phyloP scores from a whole-genome alignment of 2,888 invertebrate genomes.

The Petrolisthes manimaculis region DNA sequence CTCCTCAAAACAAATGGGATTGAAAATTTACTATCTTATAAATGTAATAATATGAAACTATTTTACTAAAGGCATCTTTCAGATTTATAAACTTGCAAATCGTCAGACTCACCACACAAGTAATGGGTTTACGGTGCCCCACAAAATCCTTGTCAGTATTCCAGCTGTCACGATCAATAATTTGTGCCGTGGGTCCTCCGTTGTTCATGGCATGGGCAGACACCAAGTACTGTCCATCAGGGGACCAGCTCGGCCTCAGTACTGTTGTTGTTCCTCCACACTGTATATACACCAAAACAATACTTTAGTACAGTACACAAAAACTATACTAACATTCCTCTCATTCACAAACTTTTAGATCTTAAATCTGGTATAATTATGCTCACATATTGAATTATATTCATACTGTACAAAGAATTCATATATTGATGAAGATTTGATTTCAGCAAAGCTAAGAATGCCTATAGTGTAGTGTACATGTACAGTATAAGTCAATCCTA shows the following conservation, averaged over 20 bases:
- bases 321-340: neutral
- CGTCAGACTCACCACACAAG: constrained; percentile 78
- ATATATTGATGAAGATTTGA: too few relatives aligned
- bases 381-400: neutral
- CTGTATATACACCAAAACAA: constrained; percentile 67
- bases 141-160: constrained; percentile 96
- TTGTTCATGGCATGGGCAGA: constrained; percentile 99
- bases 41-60: too few relatives aligned
- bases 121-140: constrained; percentile 96
- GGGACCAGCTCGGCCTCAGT: constrained; percentile 94
- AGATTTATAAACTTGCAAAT: too few relatives aligned
- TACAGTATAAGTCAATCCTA: neutral
- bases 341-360: neutral
- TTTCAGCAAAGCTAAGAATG: too few relatives aligned
- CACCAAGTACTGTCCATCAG: constrained; percentile 94
- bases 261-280: constrained; percentile 90
- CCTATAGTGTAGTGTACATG: too few relatives aligned
- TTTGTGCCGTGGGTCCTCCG: constrained; percentile 96
- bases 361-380: neutral
- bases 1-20: too few relatives aligned
- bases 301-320: neutral
- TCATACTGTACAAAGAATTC: too few relatives aligned
- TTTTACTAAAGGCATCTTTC: too few relatives aligned
- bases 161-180: constrained; percentile 92
- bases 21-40: too few relatives aligned